phyloP scores from a whole-genome alignment of 2,113 vertebrate genomes.

The Syngnathus typhle region DNA sequence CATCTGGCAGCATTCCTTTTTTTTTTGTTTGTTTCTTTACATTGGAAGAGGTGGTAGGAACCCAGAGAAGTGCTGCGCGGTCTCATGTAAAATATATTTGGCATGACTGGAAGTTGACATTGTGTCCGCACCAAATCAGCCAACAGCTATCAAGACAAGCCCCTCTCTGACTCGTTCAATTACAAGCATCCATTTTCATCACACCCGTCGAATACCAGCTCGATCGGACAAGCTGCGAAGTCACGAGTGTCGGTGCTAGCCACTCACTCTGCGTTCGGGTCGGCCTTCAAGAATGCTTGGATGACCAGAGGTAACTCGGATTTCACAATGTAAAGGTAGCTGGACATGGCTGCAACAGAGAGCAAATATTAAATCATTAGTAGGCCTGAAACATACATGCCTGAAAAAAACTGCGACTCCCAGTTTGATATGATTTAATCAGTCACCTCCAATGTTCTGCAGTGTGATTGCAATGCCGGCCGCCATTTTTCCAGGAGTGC shows the following conservation, averaged over 20 bases:
- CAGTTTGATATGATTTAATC: background rate
- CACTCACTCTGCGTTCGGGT: conserved; percentile 81
- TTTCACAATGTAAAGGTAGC: conserved; percentile 97
- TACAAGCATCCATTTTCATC: conserved; percentile 26
- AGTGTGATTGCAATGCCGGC: conserved; percentile 90
- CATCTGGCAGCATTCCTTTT: background rate
- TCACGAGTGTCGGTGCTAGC: background rate
- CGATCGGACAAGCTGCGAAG: conserved; percentile 10
- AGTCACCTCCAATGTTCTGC: conserved; percentile 93
- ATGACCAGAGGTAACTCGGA: conserved; percentile 96
- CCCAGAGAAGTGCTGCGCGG: conserved; percentile 19
- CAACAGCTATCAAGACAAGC: conserved; percentile 9
- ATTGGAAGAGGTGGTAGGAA: conserved; percentile 34
- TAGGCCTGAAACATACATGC: background rate
- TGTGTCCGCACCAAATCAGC: conserved; percentile 25
- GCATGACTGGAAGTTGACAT: conserved; percentile 15
- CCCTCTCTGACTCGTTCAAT: conserved; percentile 32
- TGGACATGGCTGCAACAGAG: conserved; percentile 87
- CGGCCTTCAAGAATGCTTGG: conserved; percentile 86
- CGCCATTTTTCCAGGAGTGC: conserved; percentile 89
- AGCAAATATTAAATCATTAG: background rate
- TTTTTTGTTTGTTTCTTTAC: conserved; percentile 48
- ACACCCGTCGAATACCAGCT: conserved; percentile 32
- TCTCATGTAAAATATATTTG: background rate
- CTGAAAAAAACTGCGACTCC: background rate